Evolutionary conservation across 2,888 invertebrate genomes (phyloP), one percentile per base, ranked within the genome.

Genomic region (Amiota minor): DNA sequence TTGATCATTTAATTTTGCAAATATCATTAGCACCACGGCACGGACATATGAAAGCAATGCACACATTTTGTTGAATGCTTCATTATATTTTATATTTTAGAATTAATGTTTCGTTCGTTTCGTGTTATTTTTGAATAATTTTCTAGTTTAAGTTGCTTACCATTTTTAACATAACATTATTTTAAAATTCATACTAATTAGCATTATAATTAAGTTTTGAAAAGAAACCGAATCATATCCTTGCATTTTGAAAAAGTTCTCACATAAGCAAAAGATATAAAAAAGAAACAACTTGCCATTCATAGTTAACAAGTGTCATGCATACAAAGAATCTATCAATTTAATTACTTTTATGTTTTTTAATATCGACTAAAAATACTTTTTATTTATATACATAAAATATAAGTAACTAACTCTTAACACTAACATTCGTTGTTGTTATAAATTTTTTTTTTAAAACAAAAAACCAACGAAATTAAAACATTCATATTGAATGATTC

Each of bases 401-500:
- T 35, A 35, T 35, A 35, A 35, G 35, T 35, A 35, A 35, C 35
- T 62, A 50, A n/a, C 14, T 9, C 53, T 10, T n/a, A n/a, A 45
- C 64, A 64, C 64, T 23, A 35, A 45, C 45, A 64, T 64, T 35
- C 45, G 3, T 50, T 64, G 3, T 50, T 14, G n/a, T 23, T 46
- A 46, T 12, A n/a, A n/a, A 50, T 56, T 8, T n/a, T 69, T 53
- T 65, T 9, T 61, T 70, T 4, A 11, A 59, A 59, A 20, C 12
- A 55, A 18, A 65, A 65, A 46, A 64, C 50, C 53, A n/a, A 53
- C 10, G 14, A 3, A 67, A 45, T 65, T 53, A 46, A 64, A 71
- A 55, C 86, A 81, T 86, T 86, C 86, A 86, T 86, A 86, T 86
- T 86, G 86, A 86, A 86, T 86, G 86, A 78, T 78, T 70, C 72